Evolutionary conservation across 2,797 vertebrate genomes (phyloP), one percentile per base, ranked within the genome.

Genomic region (Betta splendens): DNA sequence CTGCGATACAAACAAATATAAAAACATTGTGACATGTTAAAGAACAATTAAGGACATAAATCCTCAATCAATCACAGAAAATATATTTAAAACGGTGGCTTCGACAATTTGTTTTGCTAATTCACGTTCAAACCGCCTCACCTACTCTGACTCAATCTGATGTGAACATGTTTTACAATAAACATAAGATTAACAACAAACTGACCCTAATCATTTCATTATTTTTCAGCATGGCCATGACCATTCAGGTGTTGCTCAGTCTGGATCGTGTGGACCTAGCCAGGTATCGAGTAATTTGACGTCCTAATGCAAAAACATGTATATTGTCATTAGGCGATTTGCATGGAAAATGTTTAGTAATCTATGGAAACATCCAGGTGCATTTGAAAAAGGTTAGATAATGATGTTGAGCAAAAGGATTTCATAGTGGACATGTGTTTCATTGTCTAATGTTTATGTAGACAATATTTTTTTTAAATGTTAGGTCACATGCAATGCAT

Each of bases 211-310:
- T 39, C 20, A 5, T 80, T 40, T 56, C 9, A 40, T 38, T 47
- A n/a, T 45, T 16, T 49, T 64, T 4, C 84, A 99, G 97, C 82
- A 92, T 92, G 91, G 95, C 95, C 44, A 98, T 96, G 95, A 94
- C 81, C 5, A 91, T 98, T 70, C 97, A 98, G 87, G 92, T 96
- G 13, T 87, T 96, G 15, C 91, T 99, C 73, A 95, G 94, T 84
- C 88, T 98, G 17, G 96, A 98, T 87, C 91, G 97, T 68, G 89
- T 98, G 3, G 97, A 99, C 77, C 85, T 98, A 13, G 96, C 97
- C 46, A 93, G 97, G 97, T 99, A 86, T 12, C 60, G 7, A 13
- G 9, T 35, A 9, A 16, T 11, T 2, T 28, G 31, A 32, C 52
- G 13, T 18, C 17, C 25, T 42, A n/a, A 21, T 36, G 15, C 9